Evolutionary conservation across 2,888 invertebrate species (phyloP).

Genomic region (Macrostomum cliftonense): DNA sequence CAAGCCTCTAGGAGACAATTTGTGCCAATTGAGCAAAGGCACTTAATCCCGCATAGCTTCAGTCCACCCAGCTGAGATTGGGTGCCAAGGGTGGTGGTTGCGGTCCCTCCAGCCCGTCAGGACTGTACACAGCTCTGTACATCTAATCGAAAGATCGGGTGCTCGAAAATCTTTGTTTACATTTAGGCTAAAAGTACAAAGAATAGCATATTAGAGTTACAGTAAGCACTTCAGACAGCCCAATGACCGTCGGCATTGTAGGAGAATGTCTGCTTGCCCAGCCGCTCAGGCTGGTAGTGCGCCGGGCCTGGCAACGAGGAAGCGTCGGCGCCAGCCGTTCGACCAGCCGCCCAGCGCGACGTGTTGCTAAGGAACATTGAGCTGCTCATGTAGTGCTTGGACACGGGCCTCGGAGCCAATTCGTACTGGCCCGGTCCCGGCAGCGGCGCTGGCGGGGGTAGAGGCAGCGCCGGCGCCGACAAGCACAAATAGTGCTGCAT

Average conservation of each 20-base stretch:
- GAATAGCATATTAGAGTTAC: too few species aligned
- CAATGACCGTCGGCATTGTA: constrained; percentile 29
- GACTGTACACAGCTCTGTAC: too few species aligned
- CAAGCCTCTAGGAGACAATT: too few species aligned
- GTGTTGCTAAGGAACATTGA: constrained; percentile 34
- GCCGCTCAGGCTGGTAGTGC: constrained; percentile 24
- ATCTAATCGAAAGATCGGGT: too few species aligned
- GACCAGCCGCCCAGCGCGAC: constrained; percentile 21
- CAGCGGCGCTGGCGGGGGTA: constrained; percentile 23
- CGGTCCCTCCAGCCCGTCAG: too few species aligned
- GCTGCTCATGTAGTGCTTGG: constrained; percentile 34
- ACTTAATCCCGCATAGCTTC: too few species aligned
- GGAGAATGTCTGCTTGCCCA: constrained; percentile 30
- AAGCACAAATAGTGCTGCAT: constrained; percentile 34
- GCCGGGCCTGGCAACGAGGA: constrained; percentile 18
- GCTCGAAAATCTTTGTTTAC: too few species aligned
- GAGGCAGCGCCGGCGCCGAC: constrained; percentile 35
- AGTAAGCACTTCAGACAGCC: constrained; percentile 13
- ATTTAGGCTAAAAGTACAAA: too few species aligned
- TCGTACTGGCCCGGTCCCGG: constrained; percentile 35
- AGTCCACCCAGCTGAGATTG: too few species aligned
- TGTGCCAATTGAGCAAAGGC: too few species aligned
- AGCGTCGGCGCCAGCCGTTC: background rate
- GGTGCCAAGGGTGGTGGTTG: too few species aligned
- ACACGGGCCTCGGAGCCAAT: constrained; percentile 18